A percentile compares a stretch with the other conserved stretches of the same genome.
Evolutionary conservation across 2,113 vertebrate genomes (phyloP).

Genomic region (Catharus bicknelli): DNA sequence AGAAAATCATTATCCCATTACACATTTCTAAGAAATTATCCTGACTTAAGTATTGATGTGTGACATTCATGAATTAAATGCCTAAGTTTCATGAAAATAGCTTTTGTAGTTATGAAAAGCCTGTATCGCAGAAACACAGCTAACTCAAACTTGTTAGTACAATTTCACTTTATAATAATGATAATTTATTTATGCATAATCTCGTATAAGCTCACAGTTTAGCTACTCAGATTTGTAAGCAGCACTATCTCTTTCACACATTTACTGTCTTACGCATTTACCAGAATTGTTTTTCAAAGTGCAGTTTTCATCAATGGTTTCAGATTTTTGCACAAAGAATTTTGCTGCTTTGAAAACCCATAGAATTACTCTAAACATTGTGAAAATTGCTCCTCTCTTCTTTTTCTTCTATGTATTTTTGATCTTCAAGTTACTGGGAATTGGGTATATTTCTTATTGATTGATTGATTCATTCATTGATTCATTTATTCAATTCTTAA

Average conservation of each 20-base stretch:
- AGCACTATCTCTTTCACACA: background rate
- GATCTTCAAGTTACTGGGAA: background rate
- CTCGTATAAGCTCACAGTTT: background rate
- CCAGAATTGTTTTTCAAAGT: background rate
- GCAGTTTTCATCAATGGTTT: background rate
- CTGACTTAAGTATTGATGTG: background rate
- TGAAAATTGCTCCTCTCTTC: background rate
- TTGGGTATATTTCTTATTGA: background rate
- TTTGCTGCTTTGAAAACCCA: background rate
- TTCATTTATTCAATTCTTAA: background rate
- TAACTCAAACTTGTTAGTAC: background rate
- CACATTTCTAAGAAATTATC: background rate
- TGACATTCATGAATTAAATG: background rate
- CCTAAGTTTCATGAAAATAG: background rate
- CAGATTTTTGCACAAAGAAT: background rate
- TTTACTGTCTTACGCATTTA: background rate
- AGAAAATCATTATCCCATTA: background rate
- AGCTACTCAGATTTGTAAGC: background rate
- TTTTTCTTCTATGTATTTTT: background rate
- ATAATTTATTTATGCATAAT: background rate
- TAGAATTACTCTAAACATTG: background rate
- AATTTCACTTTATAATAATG: background rate
- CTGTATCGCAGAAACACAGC: rapidly evolving
- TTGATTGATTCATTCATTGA: background rate
- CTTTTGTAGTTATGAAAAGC: background rate